A percentile compares a stretch with the other conserved stretches of the same genome.
Conservation (phyloP, 1,140 invertebrate species). For the Drosophila pruinosa region DNA sequence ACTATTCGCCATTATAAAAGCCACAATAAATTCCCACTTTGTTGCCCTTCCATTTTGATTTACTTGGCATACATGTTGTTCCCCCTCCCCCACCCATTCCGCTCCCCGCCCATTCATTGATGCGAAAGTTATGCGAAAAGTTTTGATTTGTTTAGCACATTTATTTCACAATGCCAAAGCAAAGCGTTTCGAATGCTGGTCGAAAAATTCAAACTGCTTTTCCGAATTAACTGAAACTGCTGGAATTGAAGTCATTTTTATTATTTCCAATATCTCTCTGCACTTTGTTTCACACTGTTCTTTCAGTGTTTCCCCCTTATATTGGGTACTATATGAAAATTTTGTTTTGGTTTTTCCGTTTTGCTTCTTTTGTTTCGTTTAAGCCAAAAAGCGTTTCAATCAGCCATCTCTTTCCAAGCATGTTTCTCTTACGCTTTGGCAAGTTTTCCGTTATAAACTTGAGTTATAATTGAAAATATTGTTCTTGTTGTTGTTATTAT, state of each 20-base stretch:
- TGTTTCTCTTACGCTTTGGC: constrained; percentile 23
- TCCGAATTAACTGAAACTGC: constrained; percentile 62
- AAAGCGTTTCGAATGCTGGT: constrained; percentile 29
- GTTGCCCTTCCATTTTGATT: constrained; percentile 51
- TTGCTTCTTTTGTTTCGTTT: constrained; percentile 28
- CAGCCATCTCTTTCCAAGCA: constrained; percentile 38
- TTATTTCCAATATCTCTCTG: constrained; percentile 38
- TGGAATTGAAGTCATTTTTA: constrained; percentile 56
- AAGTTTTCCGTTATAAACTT: constrained; percentile 74
- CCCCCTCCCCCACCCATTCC: not conserved
- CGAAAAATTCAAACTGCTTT: constrained; percentile 40
- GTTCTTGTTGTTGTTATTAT: constrained; percentile 28
- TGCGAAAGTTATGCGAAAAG: constrained; percentile 78
- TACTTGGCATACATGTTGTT: constrained; percentile 46
- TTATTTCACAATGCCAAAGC: constrained; percentile 57
- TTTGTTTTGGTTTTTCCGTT: constrained; percentile 12
- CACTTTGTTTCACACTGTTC: constrained; percentile 25
- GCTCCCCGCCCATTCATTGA: constrained; percentile 44
- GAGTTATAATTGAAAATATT: constrained; percentile 80
- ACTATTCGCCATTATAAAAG: constrained; percentile 43
- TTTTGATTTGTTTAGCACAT: constrained; percentile 80
- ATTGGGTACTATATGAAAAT: constrained; percentile 26
- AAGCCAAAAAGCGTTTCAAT: constrained; percentile 43
- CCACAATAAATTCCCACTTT: constrained; percentile 41
- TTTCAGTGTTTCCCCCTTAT: not conserved